phyloP scores from a whole-genome alignment of 2,888 invertebrate genomes.

The Agrotis clavis region DNA sequence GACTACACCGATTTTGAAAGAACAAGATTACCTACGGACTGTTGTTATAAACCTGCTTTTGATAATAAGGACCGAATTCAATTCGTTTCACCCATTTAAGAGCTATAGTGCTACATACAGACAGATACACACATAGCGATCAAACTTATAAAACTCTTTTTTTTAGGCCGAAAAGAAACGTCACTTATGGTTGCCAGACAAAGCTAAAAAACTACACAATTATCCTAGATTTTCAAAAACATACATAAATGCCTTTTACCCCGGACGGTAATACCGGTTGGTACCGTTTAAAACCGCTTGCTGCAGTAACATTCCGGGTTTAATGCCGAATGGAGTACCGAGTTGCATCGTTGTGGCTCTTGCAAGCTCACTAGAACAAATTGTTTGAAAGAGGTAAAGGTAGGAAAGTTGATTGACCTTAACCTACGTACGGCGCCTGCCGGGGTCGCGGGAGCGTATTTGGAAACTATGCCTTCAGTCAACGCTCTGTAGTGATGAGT shows the following conservation, averaged over 20 bases:
- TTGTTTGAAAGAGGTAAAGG: conserved; percentile 13
- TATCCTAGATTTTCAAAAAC: conserved; percentile 4
- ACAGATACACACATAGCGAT: no score
- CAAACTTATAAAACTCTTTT: no score
- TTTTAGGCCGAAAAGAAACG: neutral
- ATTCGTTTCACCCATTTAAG: no score
- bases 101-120: no score
- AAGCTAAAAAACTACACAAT: neutral
- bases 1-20: no score
- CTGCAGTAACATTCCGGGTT: conserved; percentile 38
- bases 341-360: conserved; percentile 37
- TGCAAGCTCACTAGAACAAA: conserved; percentile 18
- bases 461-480: no score
- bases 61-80: no score
- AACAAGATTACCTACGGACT: no score
- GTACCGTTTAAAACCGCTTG: conserved; percentile 44
- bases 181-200: neutral
- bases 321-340: conserved; percentile 13
- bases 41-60: no score
- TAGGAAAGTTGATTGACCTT: neutral
- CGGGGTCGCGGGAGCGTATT: no score
- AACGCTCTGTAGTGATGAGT: no score
- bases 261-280: conserved; percentile 18
- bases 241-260: conserved; percentile 6
- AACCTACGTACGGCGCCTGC: neutral